Evolutionary conservation across 2,797 vertebrate species (phyloP), one percentile per base, ranked within the genome.

Genomic region (Kryptopterus vitreolus): DNA sequence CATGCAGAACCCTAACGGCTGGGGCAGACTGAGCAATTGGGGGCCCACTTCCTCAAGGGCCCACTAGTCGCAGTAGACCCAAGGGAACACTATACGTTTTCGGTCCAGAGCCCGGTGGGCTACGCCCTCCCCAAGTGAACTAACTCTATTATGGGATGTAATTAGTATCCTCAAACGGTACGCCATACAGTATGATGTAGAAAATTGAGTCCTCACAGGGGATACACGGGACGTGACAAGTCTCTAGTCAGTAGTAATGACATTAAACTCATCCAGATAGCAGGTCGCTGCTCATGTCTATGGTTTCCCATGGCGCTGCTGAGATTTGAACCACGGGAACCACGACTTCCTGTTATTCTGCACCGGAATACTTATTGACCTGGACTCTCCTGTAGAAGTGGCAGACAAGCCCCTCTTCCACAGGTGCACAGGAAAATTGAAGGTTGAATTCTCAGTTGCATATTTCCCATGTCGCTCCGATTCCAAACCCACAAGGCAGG

Each of bases 391-490:
- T 82, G 77, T 75, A 75, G 76, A 83, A 81, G 79, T 86, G 81
- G 75, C 74, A 77, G 74, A 78, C 80, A 35, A 33, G 58, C 59
- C 73, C 29, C 58, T 69, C 58, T 50, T 75, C 77, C 69, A 73
- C 75, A 76, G 80, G 85, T 83, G 85, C 63, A 86, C 86, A 86
- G 84, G 74, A 85, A 86, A 83, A 83, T 69, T 76, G 77, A 83
- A 65, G 72, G 20, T 31, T 58, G 62, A 57, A 13, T 65, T 78
- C 22, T 35, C 24, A 43, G 58, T 38, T 68, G 73, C 38, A 43
- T 43, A 43, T 6, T 43, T 43, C 38, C 38, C 38, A 43, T 6
- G 7, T 75, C 7, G 31, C 9, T 65, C 38, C n/a, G 63, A 52
- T 31, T 57, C 15, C 69, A 11, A 57, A 76, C 68, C 43, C 38